Evolutionary conservation across 2,113 vertebrate species (phyloP).

Genomic region (Ceyx melanurus): DNA sequence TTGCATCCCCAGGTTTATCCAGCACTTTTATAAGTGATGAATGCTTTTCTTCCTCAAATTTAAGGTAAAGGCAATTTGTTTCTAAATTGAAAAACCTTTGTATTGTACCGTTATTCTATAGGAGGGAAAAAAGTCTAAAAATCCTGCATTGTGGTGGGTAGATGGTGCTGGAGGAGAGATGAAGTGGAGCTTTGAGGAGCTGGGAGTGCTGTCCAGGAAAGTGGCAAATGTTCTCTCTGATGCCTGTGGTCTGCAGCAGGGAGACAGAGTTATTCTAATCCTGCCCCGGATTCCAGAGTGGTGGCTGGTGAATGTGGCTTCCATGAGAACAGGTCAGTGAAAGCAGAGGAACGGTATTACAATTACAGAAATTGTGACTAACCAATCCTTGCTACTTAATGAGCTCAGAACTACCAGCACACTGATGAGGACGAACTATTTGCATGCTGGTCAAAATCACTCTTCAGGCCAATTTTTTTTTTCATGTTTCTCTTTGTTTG

Average conservation of each 20-base stretch:
- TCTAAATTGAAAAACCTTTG: constrained; percentile 1
- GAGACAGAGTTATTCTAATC: constrained; percentile 79
- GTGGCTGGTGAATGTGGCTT: constrained; percentile 85
- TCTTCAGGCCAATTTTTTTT: not conserved
- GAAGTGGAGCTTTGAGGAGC: constrained; percentile 83
- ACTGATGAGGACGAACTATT: not conserved
- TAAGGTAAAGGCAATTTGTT: not conserved
- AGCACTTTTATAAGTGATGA: not conserved
- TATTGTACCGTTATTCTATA: not conserved
- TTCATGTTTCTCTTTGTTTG: not conserved
- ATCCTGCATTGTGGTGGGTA: constrained; percentile 84
- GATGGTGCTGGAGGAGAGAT: constrained; percentile 68
- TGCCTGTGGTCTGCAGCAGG: constrained; percentile 70
- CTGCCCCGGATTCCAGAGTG: constrained; percentile 81
- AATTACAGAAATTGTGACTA: not conserved
- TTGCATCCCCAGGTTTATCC: not conserved
- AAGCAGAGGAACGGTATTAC: not conserved
- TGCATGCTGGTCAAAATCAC: not conserved
- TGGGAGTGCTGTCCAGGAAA: constrained; percentile 76
- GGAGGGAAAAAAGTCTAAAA: constrained; percentile 60
- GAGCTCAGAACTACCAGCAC: not conserved
- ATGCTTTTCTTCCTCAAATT: not conserved
- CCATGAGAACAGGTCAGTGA: constrained; percentile 79
- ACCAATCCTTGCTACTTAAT: not conserved
- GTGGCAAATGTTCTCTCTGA: constrained; percentile 76